Evolutionary conservation across 1,140 invertebrate genomes (phyloP).

Genomic region (Watersipora subatra): DNA sequence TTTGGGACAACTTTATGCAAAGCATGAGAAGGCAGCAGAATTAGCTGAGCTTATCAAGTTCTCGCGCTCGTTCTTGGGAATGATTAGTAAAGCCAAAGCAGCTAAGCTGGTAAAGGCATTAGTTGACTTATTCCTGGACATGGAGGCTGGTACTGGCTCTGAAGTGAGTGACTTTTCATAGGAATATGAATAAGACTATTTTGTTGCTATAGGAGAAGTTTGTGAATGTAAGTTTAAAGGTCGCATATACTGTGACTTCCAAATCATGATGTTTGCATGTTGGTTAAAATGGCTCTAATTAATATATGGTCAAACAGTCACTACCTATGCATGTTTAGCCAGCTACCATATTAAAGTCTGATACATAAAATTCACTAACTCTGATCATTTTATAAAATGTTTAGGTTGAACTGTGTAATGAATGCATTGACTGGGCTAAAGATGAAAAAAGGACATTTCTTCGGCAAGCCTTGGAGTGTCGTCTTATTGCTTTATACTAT

Average conservation of each 20-base stretch:
- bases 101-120: constrained; percentile 89
- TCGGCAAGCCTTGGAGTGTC: constrained; percentile 82
- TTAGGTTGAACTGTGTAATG: constrained; percentile 55
- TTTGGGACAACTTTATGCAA: constrained; percentile 73
- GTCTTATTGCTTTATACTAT: constrained; percentile 83
- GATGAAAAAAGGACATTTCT: constrained; percentile 92
- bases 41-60: constrained; percentile 81
- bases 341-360: too few species aligned
- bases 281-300: too few species aligned
- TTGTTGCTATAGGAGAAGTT: neutral
- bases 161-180: constrained; percentile 43
- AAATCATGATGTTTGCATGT: too few species aligned
- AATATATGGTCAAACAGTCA: too few species aligned
- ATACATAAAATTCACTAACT: too few species aligned
- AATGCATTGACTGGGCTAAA: constrained; percentile 99
- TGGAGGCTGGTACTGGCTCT: constrained; percentile 81
- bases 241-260: neutral
- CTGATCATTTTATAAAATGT: too few species aligned
- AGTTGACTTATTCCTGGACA: constrained; percentile 92
- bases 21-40: constrained; percentile 78
- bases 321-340: too few species aligned
- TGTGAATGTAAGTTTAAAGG: constrained; percentile 50
- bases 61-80: constrained; percentile 75
- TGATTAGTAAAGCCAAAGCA: constrained; percentile 96
- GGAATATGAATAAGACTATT: too few species aligned